phyloP scores from a whole-genome alignment of 30 jellyfish, hydroid and myxozoan genomes.

The Cassiopea andromeda region DNA sequence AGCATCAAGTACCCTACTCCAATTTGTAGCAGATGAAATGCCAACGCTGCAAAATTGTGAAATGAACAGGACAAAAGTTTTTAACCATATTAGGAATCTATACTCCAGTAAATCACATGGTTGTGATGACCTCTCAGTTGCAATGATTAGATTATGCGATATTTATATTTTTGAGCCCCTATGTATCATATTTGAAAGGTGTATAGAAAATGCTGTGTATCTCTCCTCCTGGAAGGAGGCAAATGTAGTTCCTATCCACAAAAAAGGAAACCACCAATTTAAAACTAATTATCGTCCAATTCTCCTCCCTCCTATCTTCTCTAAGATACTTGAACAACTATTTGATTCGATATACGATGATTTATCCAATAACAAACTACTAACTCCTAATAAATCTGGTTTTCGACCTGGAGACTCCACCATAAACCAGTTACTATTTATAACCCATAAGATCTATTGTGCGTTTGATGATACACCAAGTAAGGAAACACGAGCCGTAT shows the following conservation, averaged over 20 bases:
- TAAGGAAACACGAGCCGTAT: conserved; percentile 32
- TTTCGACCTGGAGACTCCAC: not conserved
- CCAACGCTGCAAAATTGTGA: conserved; percentile 14
- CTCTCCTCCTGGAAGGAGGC: not conserved
- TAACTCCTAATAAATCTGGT: not conserved
- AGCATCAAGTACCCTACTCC: not conserved
- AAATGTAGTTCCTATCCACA: not conserved
- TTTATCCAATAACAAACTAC: not conserved
- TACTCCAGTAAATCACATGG: not conserved
- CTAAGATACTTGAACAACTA: not conserved
- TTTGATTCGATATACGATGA: not conserved
- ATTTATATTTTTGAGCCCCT: not conserved
- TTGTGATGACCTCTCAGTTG: not conserved
- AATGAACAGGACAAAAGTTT: conserved; percentile 4
- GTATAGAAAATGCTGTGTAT: not conserved
- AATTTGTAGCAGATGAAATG: not conserved
- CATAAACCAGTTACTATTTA: not conserved
- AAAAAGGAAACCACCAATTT: not conserved
- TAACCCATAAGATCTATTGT: not conserved
- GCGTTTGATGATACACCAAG: conserved; percentile 29
- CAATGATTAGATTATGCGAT: not conserved
- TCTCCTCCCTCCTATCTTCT: not conserved
- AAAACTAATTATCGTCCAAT: not conserved
- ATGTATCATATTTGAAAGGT: not conserved
- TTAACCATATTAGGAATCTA: not conserved